phyloP scores from a whole-genome alignment of 2,888 invertebrate species.

The Mechanitis mazaeus region DNA sequence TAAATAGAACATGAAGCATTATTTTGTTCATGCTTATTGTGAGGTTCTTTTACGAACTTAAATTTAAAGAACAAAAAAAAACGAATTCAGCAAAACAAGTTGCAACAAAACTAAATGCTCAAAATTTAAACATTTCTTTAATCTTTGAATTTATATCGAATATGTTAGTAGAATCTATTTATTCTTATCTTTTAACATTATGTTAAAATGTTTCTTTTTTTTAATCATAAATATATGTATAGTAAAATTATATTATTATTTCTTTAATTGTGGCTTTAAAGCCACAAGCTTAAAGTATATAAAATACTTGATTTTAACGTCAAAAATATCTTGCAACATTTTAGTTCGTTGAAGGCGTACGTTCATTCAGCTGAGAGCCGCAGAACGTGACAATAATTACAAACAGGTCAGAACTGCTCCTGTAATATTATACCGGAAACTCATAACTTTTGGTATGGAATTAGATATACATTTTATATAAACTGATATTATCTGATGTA shows the following conservation, averaged over 20 bases:
- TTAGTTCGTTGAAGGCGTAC: background rate
- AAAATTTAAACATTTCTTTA: too few species aligned
- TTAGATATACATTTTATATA: background rate
- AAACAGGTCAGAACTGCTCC: background rate
- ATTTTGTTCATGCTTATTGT: conserved; percentile 18
- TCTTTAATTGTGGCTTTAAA: too few species aligned
- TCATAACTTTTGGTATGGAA: background rate
- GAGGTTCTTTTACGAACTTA: conserved; percentile 26
- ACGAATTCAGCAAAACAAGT: too few species aligned
- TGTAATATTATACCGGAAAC: background rate
- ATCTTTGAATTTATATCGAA: too few species aligned
- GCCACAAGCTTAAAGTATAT: background rate
- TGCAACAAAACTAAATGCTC: too few species aligned
- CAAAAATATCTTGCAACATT: background rate
- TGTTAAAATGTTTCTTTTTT: too few species aligned
- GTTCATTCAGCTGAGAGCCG: conserved; percentile 1
- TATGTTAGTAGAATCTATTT: too few species aligned
- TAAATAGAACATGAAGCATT: conserved; percentile 39
- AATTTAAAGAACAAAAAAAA: too few species aligned
- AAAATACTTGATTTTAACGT: background rate
- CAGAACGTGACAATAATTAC: conserved; percentile 6
- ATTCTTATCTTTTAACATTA: too few species aligned
- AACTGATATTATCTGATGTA: background rate
- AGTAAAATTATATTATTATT: background rate
- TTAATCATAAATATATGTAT: too few species aligned